These are phyloP conservation scores for Kryptolebias ocellatus DNA, from an alignment of 2,797 vertebrate genomes.

Conservation along the genomic window DNA sequence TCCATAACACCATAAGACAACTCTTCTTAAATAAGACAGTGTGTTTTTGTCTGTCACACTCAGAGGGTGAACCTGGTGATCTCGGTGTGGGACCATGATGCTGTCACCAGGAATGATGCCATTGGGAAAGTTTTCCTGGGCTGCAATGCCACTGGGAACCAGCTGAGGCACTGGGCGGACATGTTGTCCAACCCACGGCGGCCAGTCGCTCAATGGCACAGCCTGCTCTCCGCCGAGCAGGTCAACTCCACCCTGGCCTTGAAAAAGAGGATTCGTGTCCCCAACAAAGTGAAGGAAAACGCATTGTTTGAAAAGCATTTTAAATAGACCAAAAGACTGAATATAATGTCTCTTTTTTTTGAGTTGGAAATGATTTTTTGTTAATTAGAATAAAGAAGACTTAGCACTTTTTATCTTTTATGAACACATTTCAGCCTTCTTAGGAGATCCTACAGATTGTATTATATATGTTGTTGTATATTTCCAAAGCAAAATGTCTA, in stretches of 20 bases:
- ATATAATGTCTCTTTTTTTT: not conserved
- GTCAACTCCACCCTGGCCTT: slow-evolving; percentile 84
- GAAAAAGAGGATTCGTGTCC: slow-evolving; percentile 81
- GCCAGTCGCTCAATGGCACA: slow-evolving; percentile 91
- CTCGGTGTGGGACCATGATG: slow-evolving; percentile 89
- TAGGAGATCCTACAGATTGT: not conserved
- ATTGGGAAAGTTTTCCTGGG: slow-evolving; percentile 91
- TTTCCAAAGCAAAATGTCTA: not conserved
- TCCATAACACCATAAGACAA: no score
- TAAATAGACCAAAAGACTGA: not conserved
- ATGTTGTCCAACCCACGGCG: slow-evolving; percentile 89
- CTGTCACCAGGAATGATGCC: slow-evolving; percentile 82
- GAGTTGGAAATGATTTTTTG: slow-evolving; percentile 2
- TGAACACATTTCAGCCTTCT: slow-evolving; percentile 4
- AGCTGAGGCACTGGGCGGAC: slow-evolving; percentile 92
- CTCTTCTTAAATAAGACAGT: no score
- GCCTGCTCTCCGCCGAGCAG: slow-evolving; percentile 81
- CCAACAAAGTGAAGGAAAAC: slow-evolving; percentile 53
- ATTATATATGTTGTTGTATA: not conserved
- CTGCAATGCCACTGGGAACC: slow-evolving; percentile 86
- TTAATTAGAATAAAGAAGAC: not conserved
- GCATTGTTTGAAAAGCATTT: slow-evolving; percentile 2
- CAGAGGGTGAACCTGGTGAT: slow-evolving; percentile 84
- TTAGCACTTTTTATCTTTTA: not conserved
- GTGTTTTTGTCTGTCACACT: slow-evolving; percentile 5